Conservation (phyloP, 2,113 vertebrate genomes). For the Psittacara wagleri region DNA sequence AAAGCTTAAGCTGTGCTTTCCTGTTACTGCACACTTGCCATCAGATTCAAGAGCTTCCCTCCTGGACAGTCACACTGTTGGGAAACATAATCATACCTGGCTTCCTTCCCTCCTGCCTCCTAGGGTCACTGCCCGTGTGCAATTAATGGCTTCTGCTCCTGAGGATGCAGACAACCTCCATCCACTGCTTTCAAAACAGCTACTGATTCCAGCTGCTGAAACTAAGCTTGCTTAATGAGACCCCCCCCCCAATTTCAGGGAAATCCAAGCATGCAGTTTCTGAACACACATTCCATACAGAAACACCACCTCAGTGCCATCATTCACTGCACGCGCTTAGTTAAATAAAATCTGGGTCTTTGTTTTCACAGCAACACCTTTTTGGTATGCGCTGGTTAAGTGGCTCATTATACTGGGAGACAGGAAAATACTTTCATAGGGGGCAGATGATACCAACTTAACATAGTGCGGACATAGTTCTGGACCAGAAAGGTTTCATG, state of each 20-base stretch:
- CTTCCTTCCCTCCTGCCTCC: background rate
- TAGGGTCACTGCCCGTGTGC: fast-evolving
- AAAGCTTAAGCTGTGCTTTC: background rate
- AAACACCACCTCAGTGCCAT: background rate
- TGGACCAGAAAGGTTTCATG: background rate
- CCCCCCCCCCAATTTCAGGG: background rate
- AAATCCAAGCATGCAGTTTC: background rate
- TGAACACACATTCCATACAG: background rate
- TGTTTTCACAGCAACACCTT: background rate
- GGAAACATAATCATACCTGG: background rate
- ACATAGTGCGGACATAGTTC: fast-evolving
- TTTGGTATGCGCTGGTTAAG: fast-evolving
- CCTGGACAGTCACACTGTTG: background rate
- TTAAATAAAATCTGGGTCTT: background rate
- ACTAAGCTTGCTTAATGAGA: background rate
- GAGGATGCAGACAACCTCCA: background rate
- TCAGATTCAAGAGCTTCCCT: background rate
- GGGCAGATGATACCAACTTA: fast-evolving
- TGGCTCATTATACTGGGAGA: background rate
- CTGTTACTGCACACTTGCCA: background rate
- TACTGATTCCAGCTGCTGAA: background rate
- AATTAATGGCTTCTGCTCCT: background rate
- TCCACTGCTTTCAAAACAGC: background rate
- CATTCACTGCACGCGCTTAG: fast-evolving
- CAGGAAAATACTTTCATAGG: fast-evolving